phyloP scores from a whole-genome alignment of 2,797 vertebrate species.

The Lophius americanus region DNA sequence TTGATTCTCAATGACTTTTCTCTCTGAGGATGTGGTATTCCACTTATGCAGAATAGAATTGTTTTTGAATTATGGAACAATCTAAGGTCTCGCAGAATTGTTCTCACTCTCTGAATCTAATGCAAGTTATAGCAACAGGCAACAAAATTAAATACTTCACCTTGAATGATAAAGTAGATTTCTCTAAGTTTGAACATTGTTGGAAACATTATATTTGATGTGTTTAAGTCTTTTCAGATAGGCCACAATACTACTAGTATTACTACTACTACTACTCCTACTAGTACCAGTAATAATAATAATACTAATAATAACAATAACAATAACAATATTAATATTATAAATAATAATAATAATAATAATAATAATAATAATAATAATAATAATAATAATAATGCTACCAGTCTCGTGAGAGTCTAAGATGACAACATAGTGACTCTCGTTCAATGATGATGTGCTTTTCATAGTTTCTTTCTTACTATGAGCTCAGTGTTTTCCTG shows the following conservation, averaged over 20 bases:
- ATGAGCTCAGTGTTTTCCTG: constrained; percentile 39
- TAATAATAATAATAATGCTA: constrained; percentile 2
- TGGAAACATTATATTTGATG: neutral
- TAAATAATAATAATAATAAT: no score
- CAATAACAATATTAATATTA: no score
- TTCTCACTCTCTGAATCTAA: neutral
- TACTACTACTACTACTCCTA: no score
- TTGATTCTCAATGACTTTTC: constrained; percentile 23
- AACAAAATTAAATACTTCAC: neutral
- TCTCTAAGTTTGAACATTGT: neutral
- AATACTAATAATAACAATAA: neutral
- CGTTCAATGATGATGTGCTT: constrained; percentile 21
- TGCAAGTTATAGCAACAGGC: neutral
- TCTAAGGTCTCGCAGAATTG: neutral
- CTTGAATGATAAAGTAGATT: neutral
- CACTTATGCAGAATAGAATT: neutral
- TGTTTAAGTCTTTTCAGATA: neutral
- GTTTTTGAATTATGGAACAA: no score
- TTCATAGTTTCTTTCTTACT: constrained; percentile 27
- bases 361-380: neutral
- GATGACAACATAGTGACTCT: constrained; percentile 23
- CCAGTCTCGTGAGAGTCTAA: no score
- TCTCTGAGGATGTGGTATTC: neutral
- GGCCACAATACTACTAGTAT: no score
- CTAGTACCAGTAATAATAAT: neutral